Evolutionary conservation across 2,797 vertebrate genomes (phyloP).

Genomic region (Micrastur ruficollis): DNA sequence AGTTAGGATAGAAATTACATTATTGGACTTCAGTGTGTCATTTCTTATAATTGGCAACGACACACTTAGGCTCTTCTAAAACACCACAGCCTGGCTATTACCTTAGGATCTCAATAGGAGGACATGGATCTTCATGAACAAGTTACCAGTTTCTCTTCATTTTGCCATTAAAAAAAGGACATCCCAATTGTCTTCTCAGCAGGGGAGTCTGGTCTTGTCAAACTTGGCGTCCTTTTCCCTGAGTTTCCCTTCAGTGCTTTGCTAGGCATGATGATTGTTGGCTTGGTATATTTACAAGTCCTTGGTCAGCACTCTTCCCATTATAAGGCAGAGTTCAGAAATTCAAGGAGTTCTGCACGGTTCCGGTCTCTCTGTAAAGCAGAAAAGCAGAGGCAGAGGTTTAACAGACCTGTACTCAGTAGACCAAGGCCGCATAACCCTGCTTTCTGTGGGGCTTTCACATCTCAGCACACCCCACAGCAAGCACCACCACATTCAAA

Average conservation of each 20-base stretch:
- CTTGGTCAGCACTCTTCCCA: background rate
- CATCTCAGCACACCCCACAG: background rate
- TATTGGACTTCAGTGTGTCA: background rate
- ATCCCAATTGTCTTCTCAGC: background rate
- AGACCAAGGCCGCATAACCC: background rate
- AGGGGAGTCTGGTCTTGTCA: background rate
- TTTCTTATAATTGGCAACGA: background rate
- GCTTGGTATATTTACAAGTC: background rate
- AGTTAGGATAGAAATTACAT: conserved; percentile 3
- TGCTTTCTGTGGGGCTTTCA: background rate
- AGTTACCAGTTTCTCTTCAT: background rate
- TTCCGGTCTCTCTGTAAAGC: conserved; percentile 84
- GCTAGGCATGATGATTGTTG: background rate
- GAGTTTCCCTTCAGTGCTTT: conserved; percentile 33
- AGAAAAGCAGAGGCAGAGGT: background rate
- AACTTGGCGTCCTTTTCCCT: conserved; percentile 10
- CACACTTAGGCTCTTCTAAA: background rate
- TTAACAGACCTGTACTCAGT: background rate
- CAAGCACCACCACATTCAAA: background rate
- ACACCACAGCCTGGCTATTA: conserved; percentile 20
- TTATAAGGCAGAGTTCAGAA: conserved; percentile 89
- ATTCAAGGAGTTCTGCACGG: conserved; percentile 87
- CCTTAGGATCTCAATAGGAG: conserved; percentile 42
- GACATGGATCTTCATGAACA: conserved; percentile 9
- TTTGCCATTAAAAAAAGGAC: background rate